Evolutionary conservation across 2,888 invertebrate genomes (phyloP).

Genomic region (Dicycla oo): DNA sequence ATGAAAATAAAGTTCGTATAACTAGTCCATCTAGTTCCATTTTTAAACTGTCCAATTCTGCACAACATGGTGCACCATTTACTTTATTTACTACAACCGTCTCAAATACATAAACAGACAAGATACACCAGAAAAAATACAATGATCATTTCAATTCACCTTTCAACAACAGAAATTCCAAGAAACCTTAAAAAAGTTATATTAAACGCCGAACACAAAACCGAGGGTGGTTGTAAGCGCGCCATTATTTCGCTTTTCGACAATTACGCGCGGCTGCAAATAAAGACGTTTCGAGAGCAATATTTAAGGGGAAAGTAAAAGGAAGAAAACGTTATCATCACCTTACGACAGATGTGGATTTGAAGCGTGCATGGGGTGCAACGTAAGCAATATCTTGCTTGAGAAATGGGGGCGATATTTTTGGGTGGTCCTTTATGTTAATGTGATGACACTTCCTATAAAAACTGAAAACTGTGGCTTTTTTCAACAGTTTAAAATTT

Average conservation of each 20-base stretch:
- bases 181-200: conserved; percentile 62
- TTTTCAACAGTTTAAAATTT: background rate
- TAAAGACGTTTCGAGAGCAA: conserved; percentile 77
- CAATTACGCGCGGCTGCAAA: conserved; percentile 76
- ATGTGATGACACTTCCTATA: background rate
- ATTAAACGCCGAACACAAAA: conserved; percentile 53
- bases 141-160: conserved; percentile 61
- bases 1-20: background rate
- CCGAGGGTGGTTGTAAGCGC: conserved; percentile 63
- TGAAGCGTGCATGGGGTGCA: conserved; percentile 33
- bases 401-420: conserved; percentile 19
- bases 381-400: conserved; percentile 22
- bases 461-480: background rate
- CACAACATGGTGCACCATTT: background rate
- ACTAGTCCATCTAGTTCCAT: background rate
- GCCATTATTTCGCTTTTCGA: conserved; percentile 72
- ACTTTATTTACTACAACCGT: conserved; percentile 1
- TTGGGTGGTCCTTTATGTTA: conserved; percentile 1
- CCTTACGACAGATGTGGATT: conserved; percentile 61
- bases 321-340: conserved; percentile 82
- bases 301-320: conserved; percentile 73
- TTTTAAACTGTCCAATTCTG: conserved; percentile 12
- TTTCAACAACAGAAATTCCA: conserved; percentile 52
- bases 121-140: conserved; percentile 22
- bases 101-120: conserved; percentile 16